Conservation (phyloP, 1,140 invertebrate genomes). For the Coptotermes formosanus region DNA sequence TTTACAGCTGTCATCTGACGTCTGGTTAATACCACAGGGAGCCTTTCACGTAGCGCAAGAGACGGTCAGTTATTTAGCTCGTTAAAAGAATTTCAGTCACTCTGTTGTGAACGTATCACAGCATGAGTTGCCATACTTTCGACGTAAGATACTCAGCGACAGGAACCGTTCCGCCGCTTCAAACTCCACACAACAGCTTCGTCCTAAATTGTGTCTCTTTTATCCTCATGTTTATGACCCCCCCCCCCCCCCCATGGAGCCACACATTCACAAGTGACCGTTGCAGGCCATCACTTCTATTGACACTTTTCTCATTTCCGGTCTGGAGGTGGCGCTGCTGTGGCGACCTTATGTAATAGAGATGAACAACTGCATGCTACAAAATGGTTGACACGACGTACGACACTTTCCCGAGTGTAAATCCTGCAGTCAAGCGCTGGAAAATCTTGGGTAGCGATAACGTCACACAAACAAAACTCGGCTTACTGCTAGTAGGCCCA, state of each 20-base stretch:
- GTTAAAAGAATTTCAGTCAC: no score
- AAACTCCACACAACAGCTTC: neutral
- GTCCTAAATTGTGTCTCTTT: neutral
- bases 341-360: neutral
- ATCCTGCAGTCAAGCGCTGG: neutral
- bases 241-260: neutral
- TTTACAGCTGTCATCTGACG: no score
- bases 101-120: no score
- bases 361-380: neutral
- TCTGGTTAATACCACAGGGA: no score
- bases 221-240: neutral
- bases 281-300: neutral
- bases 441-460: neutral
- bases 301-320: slow-evolving; percentile 15
- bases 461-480: no score
- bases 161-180: neutral
- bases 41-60: no score
- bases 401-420: neutral
- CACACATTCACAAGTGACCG: neutral
- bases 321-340: neutral
- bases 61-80: no score
- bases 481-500: no score
- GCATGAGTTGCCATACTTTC: no score
- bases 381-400: neutral
- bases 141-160: no score